phyloP scores from a whole-genome alignment of 1,140 invertebrate genomes.

The Drosophila subobscura region DNA sequence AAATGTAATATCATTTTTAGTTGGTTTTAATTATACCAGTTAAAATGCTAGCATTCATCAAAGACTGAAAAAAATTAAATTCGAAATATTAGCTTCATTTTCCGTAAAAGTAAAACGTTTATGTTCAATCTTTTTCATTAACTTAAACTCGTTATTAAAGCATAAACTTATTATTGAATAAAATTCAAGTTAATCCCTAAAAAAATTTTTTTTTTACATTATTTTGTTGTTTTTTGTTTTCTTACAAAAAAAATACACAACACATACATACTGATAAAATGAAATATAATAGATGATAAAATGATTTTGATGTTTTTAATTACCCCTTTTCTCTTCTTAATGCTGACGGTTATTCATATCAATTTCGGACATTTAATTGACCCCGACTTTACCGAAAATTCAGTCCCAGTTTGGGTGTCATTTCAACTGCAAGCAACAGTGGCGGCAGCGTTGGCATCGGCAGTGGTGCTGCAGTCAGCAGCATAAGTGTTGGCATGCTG shows the following conservation, averaged over 20 bases:
- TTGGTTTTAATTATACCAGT: no score
- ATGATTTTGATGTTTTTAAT: constrained; percentile 25
- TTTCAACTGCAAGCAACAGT: constrained; percentile 56
- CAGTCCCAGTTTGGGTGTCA: constrained; percentile 59
- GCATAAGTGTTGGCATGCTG: constrained; percentile 63
- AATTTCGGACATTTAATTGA: constrained; percentile 52
- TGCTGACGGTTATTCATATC: constrained; percentile 38
- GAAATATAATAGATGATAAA: constrained; percentile 13
- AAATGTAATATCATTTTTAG: no score
- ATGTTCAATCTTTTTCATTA: no score
- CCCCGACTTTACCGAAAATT: constrained; percentile 19
- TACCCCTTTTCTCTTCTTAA: constrained; percentile 35
- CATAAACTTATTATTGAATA: neutral
- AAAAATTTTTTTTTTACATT: no score
- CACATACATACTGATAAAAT: constrained; percentile 26
- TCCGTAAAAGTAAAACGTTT: no score
- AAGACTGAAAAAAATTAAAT: no score
- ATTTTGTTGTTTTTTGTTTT: constrained; percentile 6
- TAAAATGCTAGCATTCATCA: no score
- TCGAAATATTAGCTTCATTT: no score
- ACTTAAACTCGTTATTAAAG: no score
- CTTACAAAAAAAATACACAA: constrained; percentile 12
- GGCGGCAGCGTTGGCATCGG: constrained; percentile 34
- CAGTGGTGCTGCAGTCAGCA: constrained; percentile 45
- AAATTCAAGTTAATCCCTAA: neutral